Evolutionary conservation across 1,140 invertebrate species (phyloP).

Genomic region (Aphelenchoides besseyi): DNA sequence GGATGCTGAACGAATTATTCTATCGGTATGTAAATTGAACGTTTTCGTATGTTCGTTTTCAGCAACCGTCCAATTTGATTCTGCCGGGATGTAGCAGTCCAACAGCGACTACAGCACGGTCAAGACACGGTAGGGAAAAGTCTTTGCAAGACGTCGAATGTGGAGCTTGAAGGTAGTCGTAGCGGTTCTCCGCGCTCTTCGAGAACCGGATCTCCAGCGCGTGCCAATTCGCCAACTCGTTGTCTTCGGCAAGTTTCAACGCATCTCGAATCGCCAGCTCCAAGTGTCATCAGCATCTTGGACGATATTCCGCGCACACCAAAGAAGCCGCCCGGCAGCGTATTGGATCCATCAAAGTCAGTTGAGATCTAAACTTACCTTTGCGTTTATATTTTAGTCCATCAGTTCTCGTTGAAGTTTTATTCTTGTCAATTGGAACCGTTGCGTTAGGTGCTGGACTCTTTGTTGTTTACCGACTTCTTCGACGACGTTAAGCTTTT

Average conservation of each 20-base stretch:
- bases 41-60: slow-evolving; percentile 3
- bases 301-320: slow-evolving; percentile 43
- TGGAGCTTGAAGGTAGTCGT: background rate
- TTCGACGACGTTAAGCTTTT: slow-evolving; percentile 4
- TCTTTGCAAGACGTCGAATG: background rate
- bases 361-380: too few species aligned
- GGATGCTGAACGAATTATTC: slow-evolving; percentile 26
- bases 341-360: slow-evolving; percentile 39
- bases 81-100: background rate
- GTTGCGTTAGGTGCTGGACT: slow-evolving; percentile 21
- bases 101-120: background rate
- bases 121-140: background rate
- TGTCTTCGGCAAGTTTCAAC: too few species aligned
- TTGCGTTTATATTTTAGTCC: slow-evolving; percentile 25
- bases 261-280: slow-evolving; percentile 11
- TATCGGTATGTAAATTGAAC: slow-evolving; percentile 25
- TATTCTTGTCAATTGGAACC: slow-evolving; percentile 37
- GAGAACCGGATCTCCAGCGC: background rate
- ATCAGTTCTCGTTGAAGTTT: slow-evolving; percentile 30
- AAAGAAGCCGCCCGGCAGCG: slow-evolving; percentile 29
- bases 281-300: slow-evolving; percentile 18
- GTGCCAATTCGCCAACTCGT: background rate
- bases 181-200: background rate
- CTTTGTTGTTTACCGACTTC: slow-evolving; percentile 13
- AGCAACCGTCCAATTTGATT: slow-evolving; percentile 23